phyloP scores from a whole-genome alignment of 1,140 invertebrate species.

The Papilio machaon region DNA sequence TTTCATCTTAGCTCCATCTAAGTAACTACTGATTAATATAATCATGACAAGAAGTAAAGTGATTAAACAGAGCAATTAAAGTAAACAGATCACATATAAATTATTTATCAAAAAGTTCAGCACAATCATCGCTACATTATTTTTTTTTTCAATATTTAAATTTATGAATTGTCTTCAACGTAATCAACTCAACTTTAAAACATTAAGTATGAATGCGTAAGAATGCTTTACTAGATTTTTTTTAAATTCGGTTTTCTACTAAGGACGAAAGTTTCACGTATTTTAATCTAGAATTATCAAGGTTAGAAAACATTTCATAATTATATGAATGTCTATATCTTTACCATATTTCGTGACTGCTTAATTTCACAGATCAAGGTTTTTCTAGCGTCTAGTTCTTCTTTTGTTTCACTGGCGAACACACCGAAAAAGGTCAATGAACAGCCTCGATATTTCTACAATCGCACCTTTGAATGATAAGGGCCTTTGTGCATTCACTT shows the following conservation, averaged over 20 bases:
- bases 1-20: neutral
- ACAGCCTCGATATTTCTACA: constrained; percentile 80
- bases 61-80: neutral
- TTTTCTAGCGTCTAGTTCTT: constrained; percentile 70
- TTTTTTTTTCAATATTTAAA: neutral
- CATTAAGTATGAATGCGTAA: neutral
- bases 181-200: neutral
- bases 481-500: constrained; percentile 50
- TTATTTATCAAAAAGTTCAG: neutral
- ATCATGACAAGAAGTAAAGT: neutral
- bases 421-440: constrained; percentile 80
- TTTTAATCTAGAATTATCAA: neutral
- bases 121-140: neutral
- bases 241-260: neutral
- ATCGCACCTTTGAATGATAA: constrained; percentile 62
- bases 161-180: neutral
- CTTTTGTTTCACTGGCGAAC: constrained; percentile 78
- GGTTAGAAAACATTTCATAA: neutral
- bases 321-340: constrained; percentile 26
- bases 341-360: constrained; percentile 45
- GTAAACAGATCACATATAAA: neutral
- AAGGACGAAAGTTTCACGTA: neutral
- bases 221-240: neutral
- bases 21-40: neutral
- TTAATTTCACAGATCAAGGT: constrained; percentile 72